Conservation (phyloP, 2,113 vertebrate species). For the Acanthisitta chloris region DNA sequence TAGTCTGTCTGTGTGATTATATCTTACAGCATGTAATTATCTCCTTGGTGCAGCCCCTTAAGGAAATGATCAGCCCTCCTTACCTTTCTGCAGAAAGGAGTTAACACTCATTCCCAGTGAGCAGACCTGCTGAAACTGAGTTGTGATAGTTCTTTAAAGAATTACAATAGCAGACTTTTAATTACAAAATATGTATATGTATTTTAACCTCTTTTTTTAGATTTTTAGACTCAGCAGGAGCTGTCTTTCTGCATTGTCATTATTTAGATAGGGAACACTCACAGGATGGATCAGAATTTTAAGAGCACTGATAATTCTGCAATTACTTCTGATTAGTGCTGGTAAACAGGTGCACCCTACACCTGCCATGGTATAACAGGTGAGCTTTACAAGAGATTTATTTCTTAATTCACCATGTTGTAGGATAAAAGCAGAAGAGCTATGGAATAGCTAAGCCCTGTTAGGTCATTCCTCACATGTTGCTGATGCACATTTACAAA, state of each 20-base stretch:
- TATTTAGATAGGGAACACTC: neutral
- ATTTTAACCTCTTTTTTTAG: neutral
- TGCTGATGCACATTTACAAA: neutral
- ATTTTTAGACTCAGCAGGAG: neutral
- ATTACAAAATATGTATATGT: neutral
- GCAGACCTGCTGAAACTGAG: neutral
- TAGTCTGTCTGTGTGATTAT: neutral
- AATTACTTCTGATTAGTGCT: neutral
- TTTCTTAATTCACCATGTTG: neutral
- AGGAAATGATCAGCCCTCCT: neutral
- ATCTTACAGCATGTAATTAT: neutral
- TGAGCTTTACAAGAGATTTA: neutral
- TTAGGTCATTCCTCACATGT: neutral
- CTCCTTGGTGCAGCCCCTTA: neutral
- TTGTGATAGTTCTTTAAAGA: neutral
- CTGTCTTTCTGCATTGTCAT: neutral
- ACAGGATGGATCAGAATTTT: neutral
- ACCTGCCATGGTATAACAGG: neutral
- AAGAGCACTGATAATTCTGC: neutral
- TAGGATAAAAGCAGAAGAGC: neutral
- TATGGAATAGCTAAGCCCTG: neutral
- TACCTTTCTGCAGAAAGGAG: neutral
- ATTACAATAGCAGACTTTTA: neutral
- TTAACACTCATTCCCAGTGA: neutral
- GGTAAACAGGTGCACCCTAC: neutral